phyloP scores from a whole-genome alignment of 2,888 invertebrate species.

The Macrosoma leucophasiata region DNA sequence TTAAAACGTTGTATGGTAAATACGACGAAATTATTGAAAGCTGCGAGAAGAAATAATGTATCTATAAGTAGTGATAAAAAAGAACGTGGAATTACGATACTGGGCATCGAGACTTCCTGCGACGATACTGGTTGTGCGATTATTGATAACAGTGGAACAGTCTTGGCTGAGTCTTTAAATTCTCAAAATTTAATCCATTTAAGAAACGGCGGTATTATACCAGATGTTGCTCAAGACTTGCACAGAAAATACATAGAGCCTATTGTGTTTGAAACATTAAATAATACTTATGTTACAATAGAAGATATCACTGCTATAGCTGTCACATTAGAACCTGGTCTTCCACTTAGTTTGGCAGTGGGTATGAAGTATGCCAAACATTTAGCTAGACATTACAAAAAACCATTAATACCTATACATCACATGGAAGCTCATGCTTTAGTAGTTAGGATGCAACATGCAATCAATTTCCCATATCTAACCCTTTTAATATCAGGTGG shows the following conservation, averaged over 20 bases:
- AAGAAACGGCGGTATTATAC: slow-evolving; percentile 91
- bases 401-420: slow-evolving; percentile 96
- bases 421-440: slow-evolving; percentile 99
- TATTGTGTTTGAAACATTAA: slow-evolving; percentile 82
- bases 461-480: slow-evolving; percentile 90
- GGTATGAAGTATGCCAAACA: slow-evolving; percentile 90
- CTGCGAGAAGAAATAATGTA: slow-evolving; percentile 1
- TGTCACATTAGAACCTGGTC: slow-evolving; percentile 90
- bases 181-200: slow-evolving; percentile 88
- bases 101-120: slow-evolving; percentile 99
- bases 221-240: slow-evolving; percentile 88
- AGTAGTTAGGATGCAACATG: slow-evolving; percentile 84
- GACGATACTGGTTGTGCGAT: slow-evolving; percentile 98
- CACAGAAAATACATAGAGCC: slow-evolving; percentile 86
- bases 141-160: slow-evolving; percentile 81
- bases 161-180: slow-evolving; percentile 87
- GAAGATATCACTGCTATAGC: slow-evolving; percentile 90
- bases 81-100: slow-evolving; percentile 47
- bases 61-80: neutral
- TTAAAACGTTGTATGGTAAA: no score
- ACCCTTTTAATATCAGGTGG: slow-evolving; percentile 95
- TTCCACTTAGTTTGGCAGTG: slow-evolving; percentile 84
- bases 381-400: slow-evolving; percentile 79
- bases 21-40: neutral
- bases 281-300: slow-evolving; percentile 75